Evolutionary conservation across 2,888 invertebrate species (phyloP).

Genomic region (Leptinotarsa rubiginosa): DNA sequence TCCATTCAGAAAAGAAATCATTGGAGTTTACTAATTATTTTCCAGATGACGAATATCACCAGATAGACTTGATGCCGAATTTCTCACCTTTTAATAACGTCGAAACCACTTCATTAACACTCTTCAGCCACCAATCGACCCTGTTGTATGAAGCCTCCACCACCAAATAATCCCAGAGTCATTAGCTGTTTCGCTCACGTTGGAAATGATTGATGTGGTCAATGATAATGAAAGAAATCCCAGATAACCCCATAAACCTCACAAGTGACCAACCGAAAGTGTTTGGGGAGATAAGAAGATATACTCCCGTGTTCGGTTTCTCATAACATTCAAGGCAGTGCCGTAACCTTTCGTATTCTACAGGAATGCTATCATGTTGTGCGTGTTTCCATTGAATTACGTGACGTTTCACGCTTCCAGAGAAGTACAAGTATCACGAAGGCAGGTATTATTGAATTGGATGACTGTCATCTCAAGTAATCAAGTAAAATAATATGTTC

Average conservation of each 20-base stretch:
- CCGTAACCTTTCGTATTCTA: not conserved
- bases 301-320: constrained; percentile 23
- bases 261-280: constrained; percentile 24
- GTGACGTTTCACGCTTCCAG: not conserved
- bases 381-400: not conserved
- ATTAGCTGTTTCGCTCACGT: constrained; percentile 13
- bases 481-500: no score
- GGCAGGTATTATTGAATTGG: not conserved
- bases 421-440: not conserved
- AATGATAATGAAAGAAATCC: constrained; percentile 31
- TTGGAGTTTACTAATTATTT: no score
- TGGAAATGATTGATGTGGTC: constrained; percentile 28
- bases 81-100: not conserved
- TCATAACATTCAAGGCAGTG: constrained; percentile 1
- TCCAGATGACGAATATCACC: no score
- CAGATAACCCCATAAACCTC: constrained; percentile 28
- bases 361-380: not conserved
- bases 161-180: constrained; percentile 2
- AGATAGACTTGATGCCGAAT: no score
- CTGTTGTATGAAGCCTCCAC: not conserved
- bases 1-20: no score
- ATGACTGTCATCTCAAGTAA: no score
- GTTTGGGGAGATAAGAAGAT: constrained; percentile 24
- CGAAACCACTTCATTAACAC: not conserved
- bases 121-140: not conserved